A percentile compares a stretch with the other conserved stretches of the same genome.
phyloP scores from a whole-genome alignment of 2,113 vertebrate genomes.

The Archocentrus centrarchus region DNA sequence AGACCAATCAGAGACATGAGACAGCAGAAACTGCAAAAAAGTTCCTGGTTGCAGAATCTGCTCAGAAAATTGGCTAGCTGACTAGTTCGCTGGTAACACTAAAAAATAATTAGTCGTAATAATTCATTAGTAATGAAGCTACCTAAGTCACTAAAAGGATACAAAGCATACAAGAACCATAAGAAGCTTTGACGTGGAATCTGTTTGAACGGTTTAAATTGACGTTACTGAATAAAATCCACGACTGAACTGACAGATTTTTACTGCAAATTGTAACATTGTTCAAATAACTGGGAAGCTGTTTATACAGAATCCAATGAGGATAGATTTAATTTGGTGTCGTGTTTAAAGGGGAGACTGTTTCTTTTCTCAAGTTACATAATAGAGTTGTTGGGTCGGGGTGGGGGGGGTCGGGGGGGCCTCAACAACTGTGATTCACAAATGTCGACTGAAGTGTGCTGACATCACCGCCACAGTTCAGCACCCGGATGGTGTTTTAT shows the following conservation, averaged over 20 bases:
- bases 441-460: too few species aligned
- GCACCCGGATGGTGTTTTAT: too few species aligned
- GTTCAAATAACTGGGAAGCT: not conserved
- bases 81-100: not conserved
- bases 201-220: not conserved
- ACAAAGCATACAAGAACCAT: accelerated
- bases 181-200: not conserved
- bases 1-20: too few species aligned
- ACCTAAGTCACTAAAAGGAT: not conserved
- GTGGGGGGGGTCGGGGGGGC: too few species aligned
- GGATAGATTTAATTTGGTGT: accelerated
- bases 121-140: not conserved
- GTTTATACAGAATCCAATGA: accelerated
- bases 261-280: not conserved
- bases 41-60: not conserved
- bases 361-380: too few species aligned
- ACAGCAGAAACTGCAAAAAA: too few species aligned
- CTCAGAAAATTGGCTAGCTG: not conserved
- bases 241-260: not conserved
- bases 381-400: too few species aligned
- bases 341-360: too few species aligned
- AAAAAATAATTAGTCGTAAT: not conserved
- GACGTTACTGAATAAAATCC: accelerated
- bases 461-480: too few species aligned
- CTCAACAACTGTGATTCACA: too few species aligned